Conservation (phyloP, 2,888 invertebrate species). For the Plagodis dolabraria region DNA sequence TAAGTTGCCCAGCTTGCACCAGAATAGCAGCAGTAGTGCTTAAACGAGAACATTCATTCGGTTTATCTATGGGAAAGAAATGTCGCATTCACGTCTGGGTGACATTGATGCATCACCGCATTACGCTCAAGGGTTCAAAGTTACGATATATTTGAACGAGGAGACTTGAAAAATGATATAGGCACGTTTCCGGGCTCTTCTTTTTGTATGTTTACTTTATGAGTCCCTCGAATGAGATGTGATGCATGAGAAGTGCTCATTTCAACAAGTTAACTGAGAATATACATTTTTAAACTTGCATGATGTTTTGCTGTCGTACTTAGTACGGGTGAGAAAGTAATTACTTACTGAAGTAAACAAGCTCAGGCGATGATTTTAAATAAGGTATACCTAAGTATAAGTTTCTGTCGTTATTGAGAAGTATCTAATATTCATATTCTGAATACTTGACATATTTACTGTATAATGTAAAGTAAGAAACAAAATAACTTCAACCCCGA, state of each 20-base stretch:
- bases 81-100: conserved; percentile 41
- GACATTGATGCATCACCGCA: conserved; percentile 65
- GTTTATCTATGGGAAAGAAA: conserved; percentile 55
- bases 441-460: too few relatives aligned
- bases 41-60: conserved; percentile 56
- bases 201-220: background rate
- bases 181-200: background rate
- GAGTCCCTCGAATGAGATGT: background rate
- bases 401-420: too few relatives aligned
- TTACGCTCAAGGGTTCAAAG: conserved; percentile 40
- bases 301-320: too few relatives aligned
- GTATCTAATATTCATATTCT: too few relatives aligned
- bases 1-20: conserved; percentile 22
- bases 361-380: too few relatives aligned
- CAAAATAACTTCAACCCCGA: too few relatives aligned
- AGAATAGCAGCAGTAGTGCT: conserved; percentile 46
- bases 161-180: conserved; percentile 24
- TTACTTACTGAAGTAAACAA: too few relatives aligned
- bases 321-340: too few relatives aligned
- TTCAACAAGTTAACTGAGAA: too few relatives aligned
- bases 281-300: too few relatives aligned
- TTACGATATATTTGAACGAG: conserved; percentile 17
- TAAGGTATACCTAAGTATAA: too few relatives aligned
- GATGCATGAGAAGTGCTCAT: background rate
- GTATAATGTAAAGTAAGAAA: too few relatives aligned